A percentile compares a stretch with the other conserved stretches of the same genome.
Evolutionary conservation across 2,888 invertebrate genomes (phyloP).

Genomic region (Toxonevra muliebris): DNA sequence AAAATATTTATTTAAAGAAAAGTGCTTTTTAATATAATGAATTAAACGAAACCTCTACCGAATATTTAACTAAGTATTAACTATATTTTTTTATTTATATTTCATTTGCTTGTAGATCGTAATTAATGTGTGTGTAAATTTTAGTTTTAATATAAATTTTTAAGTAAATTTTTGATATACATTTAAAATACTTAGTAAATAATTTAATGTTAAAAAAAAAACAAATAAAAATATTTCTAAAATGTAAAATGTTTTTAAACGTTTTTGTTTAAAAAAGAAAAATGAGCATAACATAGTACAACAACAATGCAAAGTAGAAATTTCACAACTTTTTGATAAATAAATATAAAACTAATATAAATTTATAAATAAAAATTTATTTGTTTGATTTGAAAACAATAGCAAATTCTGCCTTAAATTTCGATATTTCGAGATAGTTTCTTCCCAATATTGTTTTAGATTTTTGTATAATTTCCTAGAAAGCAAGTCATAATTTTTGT

Average conservation of each 20-base stretch:
- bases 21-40: neutral
- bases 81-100: too few species aligned
- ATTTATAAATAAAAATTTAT: conserved; percentile 8
- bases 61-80: neutral
- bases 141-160: conserved; percentile 38
- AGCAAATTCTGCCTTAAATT: too few species aligned
- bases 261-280: too few species aligned
- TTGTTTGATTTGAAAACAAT: conserved; percentile 19
- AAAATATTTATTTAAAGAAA: conserved; percentile 14
- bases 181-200: too few species aligned
- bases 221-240: too few species aligned
- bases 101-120: neutral
- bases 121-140: conserved; percentile 28
- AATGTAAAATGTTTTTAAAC: too few species aligned
- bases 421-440: too few species aligned
- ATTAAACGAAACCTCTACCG: conserved; percentile 25
- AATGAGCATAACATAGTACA: conserved; percentile 61
- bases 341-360: conserved; percentile 34
- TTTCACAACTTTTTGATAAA: conserved; percentile 43
- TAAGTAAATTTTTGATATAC: conserved; percentile 34
- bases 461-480: too few species aligned
- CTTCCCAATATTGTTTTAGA: too few species aligned
- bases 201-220: too few species aligned
- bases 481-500: too few species aligned
- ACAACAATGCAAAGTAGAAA: conserved; percentile 47